Evolutionary conservation across 2,797 vertebrate genomes (phyloP), one percentile per base, ranked within the genome.

Genomic region (Erpetoichthys calabaricus): DNA sequence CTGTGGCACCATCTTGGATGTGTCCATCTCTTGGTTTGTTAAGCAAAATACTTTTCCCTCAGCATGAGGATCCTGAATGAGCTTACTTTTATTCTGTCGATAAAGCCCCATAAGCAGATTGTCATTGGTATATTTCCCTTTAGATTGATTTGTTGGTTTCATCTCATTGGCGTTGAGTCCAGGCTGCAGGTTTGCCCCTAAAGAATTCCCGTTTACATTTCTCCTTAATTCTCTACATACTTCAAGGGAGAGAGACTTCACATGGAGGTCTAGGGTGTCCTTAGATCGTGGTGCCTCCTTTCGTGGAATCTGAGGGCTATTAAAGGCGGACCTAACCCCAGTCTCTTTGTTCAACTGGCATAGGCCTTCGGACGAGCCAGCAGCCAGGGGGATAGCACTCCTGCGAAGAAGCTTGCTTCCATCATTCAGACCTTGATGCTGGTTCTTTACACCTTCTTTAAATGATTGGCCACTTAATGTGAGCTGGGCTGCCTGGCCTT

Each of bases 261-360:
- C 62, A 3, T 55, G 64, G 57, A 72, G 55, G 54, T 81, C 75
- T 53, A 77, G 53, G 0, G 73, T 73, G 63, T 79, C 80, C 60
- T 72, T 81, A 10, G 70, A 77, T 58, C 72, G 74, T 0, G 70
- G 61, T 58, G 45, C 47, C 1, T 68, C 66, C 63, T 71, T 78
- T 0, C 73, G 79, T 8, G 72, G 69, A 25, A 64, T 68, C 53
- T 70, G 62, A 0, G 88, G 86, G 52, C 83, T 89, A 72, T 70
- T 81, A 68, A 83, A 84, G 25, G 86, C 81, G 6, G 85, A 83
- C 45, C 66, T 70, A 0, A 81, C 80, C 2, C 76, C 74, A 3
- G 70, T 65, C 0, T 56, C 68, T 43, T 69, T 58, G 47, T 67
- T 71, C 42, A 58, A 59, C 58, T 66, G 64, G 1, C 65, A 69